These are phyloP conservation scores for Xenopus laevis DNA, from an alignment of 2,113 vertebrate genomes.

Conservation along the genomic window DNA sequence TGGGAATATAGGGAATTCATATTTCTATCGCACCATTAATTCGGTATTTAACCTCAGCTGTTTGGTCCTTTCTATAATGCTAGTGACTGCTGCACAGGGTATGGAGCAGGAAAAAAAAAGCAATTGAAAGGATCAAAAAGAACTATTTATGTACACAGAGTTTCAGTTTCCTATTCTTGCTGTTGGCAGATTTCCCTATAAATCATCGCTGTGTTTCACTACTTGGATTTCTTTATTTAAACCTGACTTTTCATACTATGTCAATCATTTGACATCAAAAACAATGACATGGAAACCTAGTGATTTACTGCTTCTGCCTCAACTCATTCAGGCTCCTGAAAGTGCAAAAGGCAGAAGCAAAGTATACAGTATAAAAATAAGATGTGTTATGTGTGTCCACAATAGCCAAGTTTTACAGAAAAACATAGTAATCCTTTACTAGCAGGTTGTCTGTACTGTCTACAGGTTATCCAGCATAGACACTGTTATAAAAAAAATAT, in stretches of 20 bases:
- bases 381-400: too few species aligned
- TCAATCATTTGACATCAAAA: too few species aligned
- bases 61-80: not conserved
- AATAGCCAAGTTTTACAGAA: too few species aligned
- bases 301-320: too few species aligned
- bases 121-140: not conserved
- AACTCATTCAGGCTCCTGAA: too few species aligned
- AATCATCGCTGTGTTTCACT: not conserved
- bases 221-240: slow-evolving; percentile 1
- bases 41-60: not conserved
- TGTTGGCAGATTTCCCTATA: not conserved
- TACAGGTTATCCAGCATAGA: too few species aligned
- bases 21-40: not conserved
- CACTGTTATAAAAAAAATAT: too few species aligned
- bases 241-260: not conserved
- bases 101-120: not conserved
- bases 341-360: too few species aligned
- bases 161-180: not conserved
- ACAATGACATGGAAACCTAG: too few species aligned
- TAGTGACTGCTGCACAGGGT: not conserved
- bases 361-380: too few species aligned
- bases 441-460: too few species aligned
- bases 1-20: not conserved
- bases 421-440: too few species aligned
- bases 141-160: not conserved